Conservation (phyloP, 2,113 vertebrate species). For the Chionis minor region DNA sequence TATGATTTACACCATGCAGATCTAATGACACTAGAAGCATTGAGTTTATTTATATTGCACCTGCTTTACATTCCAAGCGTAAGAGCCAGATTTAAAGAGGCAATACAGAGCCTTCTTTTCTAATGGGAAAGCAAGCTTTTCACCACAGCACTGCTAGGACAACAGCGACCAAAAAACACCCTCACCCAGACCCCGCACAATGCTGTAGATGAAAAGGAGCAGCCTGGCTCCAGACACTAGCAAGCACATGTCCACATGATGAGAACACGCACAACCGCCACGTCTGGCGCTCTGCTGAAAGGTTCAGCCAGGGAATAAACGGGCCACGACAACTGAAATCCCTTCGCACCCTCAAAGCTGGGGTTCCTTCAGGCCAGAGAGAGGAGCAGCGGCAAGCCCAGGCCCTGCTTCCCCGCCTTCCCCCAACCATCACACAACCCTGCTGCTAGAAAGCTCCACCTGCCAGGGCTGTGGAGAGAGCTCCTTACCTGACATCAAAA, state of each 20-base stretch:
- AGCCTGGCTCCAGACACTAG: background rate
- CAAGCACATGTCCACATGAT: fast-evolving
- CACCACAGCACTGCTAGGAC: fast-evolving
- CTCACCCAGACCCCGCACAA: background rate
- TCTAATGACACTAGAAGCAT: background rate
- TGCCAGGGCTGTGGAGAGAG: background rate
- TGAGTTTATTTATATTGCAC: background rate
- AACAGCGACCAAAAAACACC: fast-evolving
- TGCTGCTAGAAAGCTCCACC: background rate
- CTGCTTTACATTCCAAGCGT: background rate
- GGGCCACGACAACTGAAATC: background rate
- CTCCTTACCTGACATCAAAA: background rate
- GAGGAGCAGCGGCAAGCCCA: background rate
- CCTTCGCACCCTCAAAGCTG: background rate
- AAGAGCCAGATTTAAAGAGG: background rate
- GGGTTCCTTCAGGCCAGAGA: background rate
- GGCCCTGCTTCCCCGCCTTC: background rate
- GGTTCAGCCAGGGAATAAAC: background rate
- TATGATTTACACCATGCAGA: background rate
- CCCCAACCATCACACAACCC: background rate
- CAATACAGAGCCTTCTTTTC: background rate
- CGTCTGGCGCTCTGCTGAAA: background rate
- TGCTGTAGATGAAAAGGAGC: background rate
- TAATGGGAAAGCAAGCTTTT: background rate
- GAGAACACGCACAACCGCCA: background rate